Evolutionary conservation across 2,888 invertebrate species (phyloP).

Genomic region (Nasonia oneida): DNA sequence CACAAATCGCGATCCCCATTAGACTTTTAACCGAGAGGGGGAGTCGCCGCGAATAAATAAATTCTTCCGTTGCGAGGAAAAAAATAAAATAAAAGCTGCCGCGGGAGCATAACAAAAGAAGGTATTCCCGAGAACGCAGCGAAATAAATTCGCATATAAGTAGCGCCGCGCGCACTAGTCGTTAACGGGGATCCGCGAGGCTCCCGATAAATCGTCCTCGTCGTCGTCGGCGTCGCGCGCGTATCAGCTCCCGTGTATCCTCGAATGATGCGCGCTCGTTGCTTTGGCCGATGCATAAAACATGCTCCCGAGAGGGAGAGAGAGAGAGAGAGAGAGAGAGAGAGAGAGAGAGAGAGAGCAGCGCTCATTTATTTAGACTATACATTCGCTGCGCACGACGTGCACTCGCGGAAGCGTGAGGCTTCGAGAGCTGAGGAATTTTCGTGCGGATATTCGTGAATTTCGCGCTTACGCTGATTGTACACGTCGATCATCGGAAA

Average conservation of each 20-base stretch:
- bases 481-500: too few species aligned
- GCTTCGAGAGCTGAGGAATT: not conserved
- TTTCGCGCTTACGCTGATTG: not conserved
- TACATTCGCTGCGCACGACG: conserved; percentile 20
- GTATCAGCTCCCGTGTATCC: not conserved
- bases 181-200: conserved; percentile 47
- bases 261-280: conserved; percentile 18
- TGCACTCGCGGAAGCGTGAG: not conserved
- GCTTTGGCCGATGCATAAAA: conserved; percentile 48
- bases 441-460: not conserved
- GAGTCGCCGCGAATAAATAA: not conserved
- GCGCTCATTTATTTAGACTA: conserved; percentile 47
- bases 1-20: conserved; percentile 33
- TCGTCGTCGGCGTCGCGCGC: conserved; percentile 22
- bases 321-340: not conserved
- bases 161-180: conserved; percentile 20
- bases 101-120: not conserved
- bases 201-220: conserved; percentile 47
- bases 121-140: not conserved
- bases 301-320: conserved; percentile 15
- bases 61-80: not conserved
- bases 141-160: conserved; percentile 52
- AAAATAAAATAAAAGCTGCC: not conserved
- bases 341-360: not conserved
- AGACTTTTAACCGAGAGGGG: conserved; percentile 26